A percentile compares a stretch with the other conserved stretches of the same genome.
Conservation (phyloP, 2,888 invertebrate genomes). For the Diarsia brunnea region DNA sequence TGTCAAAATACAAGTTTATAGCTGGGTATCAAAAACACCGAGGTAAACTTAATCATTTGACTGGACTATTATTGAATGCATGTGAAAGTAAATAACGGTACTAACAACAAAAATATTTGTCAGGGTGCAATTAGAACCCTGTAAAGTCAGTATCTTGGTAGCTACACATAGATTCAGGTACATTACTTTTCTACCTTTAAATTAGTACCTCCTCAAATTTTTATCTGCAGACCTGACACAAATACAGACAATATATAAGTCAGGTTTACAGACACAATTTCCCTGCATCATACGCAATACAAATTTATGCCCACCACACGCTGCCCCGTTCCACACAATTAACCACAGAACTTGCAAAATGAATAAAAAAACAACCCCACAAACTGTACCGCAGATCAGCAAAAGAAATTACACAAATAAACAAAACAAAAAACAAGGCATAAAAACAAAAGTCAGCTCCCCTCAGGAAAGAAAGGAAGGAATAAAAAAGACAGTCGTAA, state of each 20-base stretch:
- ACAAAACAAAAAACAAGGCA: conserved; percentile 60
- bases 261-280: background rate
- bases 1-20: too few relatives aligned
- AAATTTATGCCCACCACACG: conserved; percentile 14
- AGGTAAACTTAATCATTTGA: too few relatives aligned
- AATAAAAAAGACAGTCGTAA: conserved; percentile 69
- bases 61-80: too few relatives aligned
- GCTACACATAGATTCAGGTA: background rate
- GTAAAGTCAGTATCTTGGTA: too few relatives aligned
- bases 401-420: conserved; percentile 59
- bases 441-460: conserved; percentile 67
- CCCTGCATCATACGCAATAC: background rate
- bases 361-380: conserved; percentile 46
- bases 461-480: conserved; percentile 64
- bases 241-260: background rate
- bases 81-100: too few relatives aligned
- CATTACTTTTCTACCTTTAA: background rate
- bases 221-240: too few relatives aligned
- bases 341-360: conserved; percentile 47
- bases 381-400: conserved; percentile 41
- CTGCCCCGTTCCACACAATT: conserved; percentile 42
- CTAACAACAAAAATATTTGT: too few relatives aligned
- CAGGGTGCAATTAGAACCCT: too few relatives aligned
- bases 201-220: too few relatives aligned
- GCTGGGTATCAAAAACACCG: too few relatives aligned